Base-by-base conservation (phyloP, 2,888 invertebrate genomes). In the Serripes groenlandicus region DNA sequence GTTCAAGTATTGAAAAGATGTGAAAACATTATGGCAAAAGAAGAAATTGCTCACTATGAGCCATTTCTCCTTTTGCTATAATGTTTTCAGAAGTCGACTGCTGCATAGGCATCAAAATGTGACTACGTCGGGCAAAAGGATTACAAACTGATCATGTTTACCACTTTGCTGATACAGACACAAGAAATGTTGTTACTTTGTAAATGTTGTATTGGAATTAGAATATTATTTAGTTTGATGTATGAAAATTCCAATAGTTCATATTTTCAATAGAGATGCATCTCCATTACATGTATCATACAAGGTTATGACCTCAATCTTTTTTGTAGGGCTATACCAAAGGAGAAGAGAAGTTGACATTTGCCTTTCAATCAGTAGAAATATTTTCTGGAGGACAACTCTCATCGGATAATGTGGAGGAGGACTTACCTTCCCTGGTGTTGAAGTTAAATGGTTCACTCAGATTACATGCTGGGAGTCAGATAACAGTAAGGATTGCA, bases 391-490 rank as follows among this genome's bases (percentile, higher is more conserved):
- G 90, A 77, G 91, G 91, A 35, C 78, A 82, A 56, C 75, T 91
- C 70, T 81, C 88, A 1, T 85, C 89, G 5, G 80, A 75, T 18
- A 87, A 75, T 62, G 78, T 85, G 9, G 76, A 85, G 21, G 88
- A 90, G 64, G 3, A 75, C 28, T 60, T 70, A n/a, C 88, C 89
- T 0, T 91, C 91, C 0, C 58, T 91, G 7, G 78, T 69, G 18
- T 78, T 91, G n/a, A 69, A 69, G 9, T 69, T 90, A 15, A 74
- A 78, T 11, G 64, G 85, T 15, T 54, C 73, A 2, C 77, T 91
- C 11, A 54, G 90, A 52, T 78, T 91, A 11, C 90, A 91, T 83
- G 90, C 91, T 79, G 91, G 91, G 11, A 86, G 89, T 35, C 78
- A 37, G 52, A 89, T 91, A 28, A 58, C 83, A 84, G 91, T 91